Conservation (phyloP, 2,797 vertebrate species). For the Halcyon smyrnensis region DNA sequence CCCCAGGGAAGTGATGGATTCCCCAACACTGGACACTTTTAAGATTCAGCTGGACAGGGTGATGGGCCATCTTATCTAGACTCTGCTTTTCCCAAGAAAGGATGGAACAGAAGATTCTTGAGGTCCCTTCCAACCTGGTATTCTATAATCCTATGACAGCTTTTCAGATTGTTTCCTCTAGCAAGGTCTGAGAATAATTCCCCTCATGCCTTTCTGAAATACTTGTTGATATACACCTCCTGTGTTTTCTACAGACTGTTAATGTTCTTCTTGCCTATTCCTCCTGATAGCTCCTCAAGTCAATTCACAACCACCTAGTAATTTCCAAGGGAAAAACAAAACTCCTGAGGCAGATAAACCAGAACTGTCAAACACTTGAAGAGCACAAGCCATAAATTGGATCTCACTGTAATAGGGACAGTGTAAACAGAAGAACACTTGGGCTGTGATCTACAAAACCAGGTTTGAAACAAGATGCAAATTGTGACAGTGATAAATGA, state of each 20-base stretch:
- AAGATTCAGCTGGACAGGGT: neutral
- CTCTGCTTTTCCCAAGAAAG: neutral
- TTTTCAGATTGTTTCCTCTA: neutral
- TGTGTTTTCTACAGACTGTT: neutral
- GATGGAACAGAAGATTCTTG: neutral
- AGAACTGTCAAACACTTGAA: neutral
- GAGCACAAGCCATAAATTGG: neutral
- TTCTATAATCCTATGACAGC: neutral
- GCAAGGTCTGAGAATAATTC: neutral
- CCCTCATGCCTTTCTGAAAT: neutral
- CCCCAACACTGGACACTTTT: neutral
- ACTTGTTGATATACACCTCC: neutral
- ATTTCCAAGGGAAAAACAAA: constrained; percentile 42
- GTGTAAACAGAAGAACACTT: neutral
- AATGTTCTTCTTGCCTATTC: neutral
- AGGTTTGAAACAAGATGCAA: neutral
- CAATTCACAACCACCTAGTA: constrained; percentile 2
- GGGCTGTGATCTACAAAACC: neutral
- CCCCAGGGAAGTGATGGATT: neutral
- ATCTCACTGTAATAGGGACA: neutral
- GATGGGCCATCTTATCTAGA: neutral
- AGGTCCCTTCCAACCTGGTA: neutral
- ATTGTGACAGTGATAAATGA: neutral
- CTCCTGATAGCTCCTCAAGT: neutral
- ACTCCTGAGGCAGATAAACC: constrained; percentile 22